A percentile compares a stretch with the other conserved stretches of the same genome.
Conservation (phyloP, 1,140 invertebrate genomes). For the Aphaenogaster rudis region DNA sequence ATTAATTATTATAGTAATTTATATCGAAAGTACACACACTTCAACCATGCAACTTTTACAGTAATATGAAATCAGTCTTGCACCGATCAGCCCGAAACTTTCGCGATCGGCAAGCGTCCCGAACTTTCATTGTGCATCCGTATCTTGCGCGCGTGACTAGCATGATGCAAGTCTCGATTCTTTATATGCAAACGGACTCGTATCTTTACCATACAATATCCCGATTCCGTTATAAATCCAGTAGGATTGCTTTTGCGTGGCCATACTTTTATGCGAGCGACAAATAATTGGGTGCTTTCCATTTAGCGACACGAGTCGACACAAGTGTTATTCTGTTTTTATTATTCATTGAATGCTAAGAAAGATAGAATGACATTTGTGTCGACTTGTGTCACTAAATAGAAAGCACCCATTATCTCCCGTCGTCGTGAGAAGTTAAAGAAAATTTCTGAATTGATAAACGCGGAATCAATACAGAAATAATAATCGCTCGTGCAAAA, state of each 20-base stretch:
- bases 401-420: not conserved
- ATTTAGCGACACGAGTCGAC: too few species aligned
- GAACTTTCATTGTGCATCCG: constrained; percentile 68
- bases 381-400: too few species aligned
- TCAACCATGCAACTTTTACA: not conserved
- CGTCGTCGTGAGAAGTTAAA: not conserved
- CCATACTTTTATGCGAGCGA: not conserved
- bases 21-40: not conserved
- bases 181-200: constrained; percentile 38
- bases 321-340: too few species aligned
- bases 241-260: not conserved
- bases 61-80: constrained; percentile 15
- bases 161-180: constrained; percentile 33
- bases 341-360: too few species aligned
- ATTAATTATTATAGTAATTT: constrained; percentile 23
- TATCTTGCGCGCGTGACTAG: constrained; percentile 59
- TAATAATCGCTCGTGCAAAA: not conserved
- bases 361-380: too few species aligned
- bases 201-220: constrained; percentile 15
- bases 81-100: not conserved
- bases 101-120: constrained; percentile 17
- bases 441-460: not conserved
- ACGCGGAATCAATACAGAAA: not conserved
- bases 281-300: not conserved
- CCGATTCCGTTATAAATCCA: not conserved